Conservation (phyloP, 2,797 vertebrate genomes). For the Petrocephalus schoutedeni region DNA sequence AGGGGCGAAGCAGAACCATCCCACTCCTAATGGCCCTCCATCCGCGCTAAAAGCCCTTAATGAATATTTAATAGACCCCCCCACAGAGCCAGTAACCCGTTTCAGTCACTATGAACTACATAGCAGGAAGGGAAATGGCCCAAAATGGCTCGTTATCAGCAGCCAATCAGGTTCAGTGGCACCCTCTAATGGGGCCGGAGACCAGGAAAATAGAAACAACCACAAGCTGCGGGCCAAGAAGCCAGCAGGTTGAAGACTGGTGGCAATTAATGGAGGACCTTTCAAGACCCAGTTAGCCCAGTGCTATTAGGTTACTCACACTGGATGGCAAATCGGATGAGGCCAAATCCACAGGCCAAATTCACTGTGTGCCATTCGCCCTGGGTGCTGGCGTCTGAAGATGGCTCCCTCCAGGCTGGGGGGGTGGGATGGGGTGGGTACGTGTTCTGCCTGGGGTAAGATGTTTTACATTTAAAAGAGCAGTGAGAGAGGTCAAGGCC, state of each 20-base stretch:
- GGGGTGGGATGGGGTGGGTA: neutral
- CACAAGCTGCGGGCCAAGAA: neutral
- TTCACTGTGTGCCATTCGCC: neutral
- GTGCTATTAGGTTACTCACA: neutral
- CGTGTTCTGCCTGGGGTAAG: neutral
- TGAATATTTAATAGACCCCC: slow-evolving; percentile 32
- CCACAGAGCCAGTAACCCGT: slow-evolving; percentile 27
- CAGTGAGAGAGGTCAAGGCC: neutral
- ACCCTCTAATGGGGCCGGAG: neutral
- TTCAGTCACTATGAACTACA: slow-evolving; percentile 32
- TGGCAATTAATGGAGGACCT: neutral
- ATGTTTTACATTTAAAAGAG: slow-evolving; percentile 6
- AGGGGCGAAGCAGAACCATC: neutral
- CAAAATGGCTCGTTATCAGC: slow-evolving; percentile 20
- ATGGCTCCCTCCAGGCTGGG: neutral
- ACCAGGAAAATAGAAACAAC: neutral
- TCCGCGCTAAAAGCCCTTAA: slow-evolving; percentile 23
- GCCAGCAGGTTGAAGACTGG: neutral
- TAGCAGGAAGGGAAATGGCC: neutral
- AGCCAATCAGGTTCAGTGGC: neutral
- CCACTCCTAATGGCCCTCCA: slow-evolving; percentile 14
- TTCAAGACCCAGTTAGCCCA: neutral
- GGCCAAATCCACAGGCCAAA: neutral
- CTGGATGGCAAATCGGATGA: neutral
- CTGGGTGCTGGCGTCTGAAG: neutral